Base-by-base conservation (phyloP, 2,113 vertebrate genomes). In the Erpornis zantholeuca region DNA sequence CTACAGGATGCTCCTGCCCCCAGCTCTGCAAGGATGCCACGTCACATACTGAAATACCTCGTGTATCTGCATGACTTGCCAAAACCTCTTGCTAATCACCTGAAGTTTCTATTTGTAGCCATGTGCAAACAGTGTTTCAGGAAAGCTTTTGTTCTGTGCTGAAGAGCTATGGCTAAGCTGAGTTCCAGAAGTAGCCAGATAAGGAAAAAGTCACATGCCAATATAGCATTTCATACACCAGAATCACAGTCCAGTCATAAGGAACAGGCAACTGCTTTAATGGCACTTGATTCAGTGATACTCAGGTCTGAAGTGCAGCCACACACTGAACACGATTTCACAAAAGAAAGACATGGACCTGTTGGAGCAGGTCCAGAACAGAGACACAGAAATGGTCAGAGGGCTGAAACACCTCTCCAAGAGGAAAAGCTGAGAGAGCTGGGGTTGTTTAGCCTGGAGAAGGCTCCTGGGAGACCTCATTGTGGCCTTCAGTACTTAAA, bases 81-180 rank as follows among this genome's bases (percentile, higher is more conserved):
- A 92, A 94, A 94, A 89, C 23, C 76, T 49, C 86, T 89, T 64
- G 73, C 63, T 84, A 86, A 68, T 87, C 88, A 85, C 86, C 82
- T 77, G 85, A 82, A 53, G 63, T 92, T 89, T 82, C 78, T 93
- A 92, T 78, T 86, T 72, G 64, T 35, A 88, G 71, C 52, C 66
- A 69, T 25, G 24, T 83, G 65, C 88, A 93, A 94, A 90, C 49
- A 90, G 42, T 7, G 3, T 54, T 78, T 90, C 82, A 77, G 71
- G 80, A 90, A 44, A 71, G 45, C 42, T 81, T 90, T 86, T 78
- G 86, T 93, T 81, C 71, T 38, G 23, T 38, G 59, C 47, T 79
- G 21, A 83, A 88, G 52, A 56, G 73, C 54, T 66, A 81, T 59
- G 35, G 71, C 68, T 61, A 47, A 40, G n/a, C 31, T 70, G 23